Evolutionary conservation across 1,140 invertebrate species (phyloP).

Genomic region (Leptopilina boulardi): DNA sequence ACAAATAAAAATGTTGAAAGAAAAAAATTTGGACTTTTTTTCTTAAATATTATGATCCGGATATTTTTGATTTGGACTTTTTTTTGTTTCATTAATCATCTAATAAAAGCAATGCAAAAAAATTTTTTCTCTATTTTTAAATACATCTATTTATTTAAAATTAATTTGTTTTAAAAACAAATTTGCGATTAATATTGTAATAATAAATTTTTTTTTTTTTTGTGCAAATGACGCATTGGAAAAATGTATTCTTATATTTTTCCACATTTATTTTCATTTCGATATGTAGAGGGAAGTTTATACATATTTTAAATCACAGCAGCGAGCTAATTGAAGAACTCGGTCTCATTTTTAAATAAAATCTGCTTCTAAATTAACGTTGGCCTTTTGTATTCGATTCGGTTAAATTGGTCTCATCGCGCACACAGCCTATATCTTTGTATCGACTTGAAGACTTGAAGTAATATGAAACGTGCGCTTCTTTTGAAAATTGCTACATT

Average conservation of each 20-base stretch:
- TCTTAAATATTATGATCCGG: no score
- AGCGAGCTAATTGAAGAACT: constrained; percentile 11
- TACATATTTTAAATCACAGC: constrained; percentile 3
- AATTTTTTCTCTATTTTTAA: no score
- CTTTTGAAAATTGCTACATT: neutral
- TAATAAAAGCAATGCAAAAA: no score
- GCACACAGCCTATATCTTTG: neutral
- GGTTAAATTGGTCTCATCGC: constrained; percentile 23
- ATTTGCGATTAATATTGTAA: no score
- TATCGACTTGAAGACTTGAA: constrained; percentile 1
- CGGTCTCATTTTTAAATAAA: constrained; percentile 23
- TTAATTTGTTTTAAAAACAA: no score
- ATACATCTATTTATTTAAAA: no score
- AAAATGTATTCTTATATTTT: neutral
- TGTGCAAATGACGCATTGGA: neutral
- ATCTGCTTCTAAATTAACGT: constrained; percentile 13
- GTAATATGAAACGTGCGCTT: constrained; percentile 1
- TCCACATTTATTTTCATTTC: neutral
- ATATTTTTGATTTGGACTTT: no score
- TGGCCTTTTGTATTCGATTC: constrained; percentile 27
- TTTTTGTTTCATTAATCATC: no score
- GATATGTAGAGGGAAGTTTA: neutral
- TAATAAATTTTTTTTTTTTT: no score
- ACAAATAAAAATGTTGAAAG: no score
- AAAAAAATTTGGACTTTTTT: no score